A percentile compares a stretch with the other conserved stretches of the same genome.
phyloP scores from a whole-genome alignment of 2,888 invertebrate genomes.

The Oegoconia quadripuncta region DNA sequence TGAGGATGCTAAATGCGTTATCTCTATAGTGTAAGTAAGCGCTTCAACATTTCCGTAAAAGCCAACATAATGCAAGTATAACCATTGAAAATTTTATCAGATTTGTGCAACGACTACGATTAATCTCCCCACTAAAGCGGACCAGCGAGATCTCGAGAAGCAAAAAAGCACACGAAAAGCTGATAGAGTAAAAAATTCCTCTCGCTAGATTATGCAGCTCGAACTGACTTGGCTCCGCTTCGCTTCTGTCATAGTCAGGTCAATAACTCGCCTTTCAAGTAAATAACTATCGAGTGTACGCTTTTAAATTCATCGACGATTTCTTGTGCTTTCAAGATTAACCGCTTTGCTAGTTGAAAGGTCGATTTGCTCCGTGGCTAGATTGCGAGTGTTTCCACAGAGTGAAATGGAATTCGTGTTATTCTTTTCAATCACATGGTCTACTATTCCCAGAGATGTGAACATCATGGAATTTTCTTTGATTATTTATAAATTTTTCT shows the following conservation, averaged over 20 bases:
- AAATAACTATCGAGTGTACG: slow-evolving; percentile 5
- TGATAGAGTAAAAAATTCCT: slow-evolving; percentile 8
- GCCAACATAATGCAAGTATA: too few relatives aligned
- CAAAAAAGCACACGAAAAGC: slow-evolving; percentile 9
- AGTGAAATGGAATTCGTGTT: too few relatives aligned
- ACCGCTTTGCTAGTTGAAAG: slow-evolving; percentile 1
- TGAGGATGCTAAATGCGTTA: too few relatives aligned
- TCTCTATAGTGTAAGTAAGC: too few relatives aligned
- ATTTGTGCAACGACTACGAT: not conserved
- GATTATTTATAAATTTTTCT: too few relatives aligned
- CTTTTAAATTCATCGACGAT: slow-evolving; percentile 6
- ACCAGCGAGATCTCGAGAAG: slow-evolving; percentile 1
- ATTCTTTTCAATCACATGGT: too few relatives aligned
- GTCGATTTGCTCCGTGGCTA: too few relatives aligned
- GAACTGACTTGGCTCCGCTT: not conserved
- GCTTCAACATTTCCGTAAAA: too few relatives aligned
- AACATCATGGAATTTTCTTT: too few relatives aligned
- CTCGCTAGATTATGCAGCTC: slow-evolving; percentile 3
- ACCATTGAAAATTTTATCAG: not conserved
- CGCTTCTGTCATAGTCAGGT: not conserved
- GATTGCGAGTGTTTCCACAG: too few relatives aligned
- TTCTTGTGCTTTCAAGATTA: not conserved
- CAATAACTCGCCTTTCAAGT: slow-evolving; percentile 3
- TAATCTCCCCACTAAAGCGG: not conserved
- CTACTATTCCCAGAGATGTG: too few relatives aligned